Base-by-base conservation (phyloP, 2,888 invertebrate genomes). In the Tridacna crocea region DNA sequence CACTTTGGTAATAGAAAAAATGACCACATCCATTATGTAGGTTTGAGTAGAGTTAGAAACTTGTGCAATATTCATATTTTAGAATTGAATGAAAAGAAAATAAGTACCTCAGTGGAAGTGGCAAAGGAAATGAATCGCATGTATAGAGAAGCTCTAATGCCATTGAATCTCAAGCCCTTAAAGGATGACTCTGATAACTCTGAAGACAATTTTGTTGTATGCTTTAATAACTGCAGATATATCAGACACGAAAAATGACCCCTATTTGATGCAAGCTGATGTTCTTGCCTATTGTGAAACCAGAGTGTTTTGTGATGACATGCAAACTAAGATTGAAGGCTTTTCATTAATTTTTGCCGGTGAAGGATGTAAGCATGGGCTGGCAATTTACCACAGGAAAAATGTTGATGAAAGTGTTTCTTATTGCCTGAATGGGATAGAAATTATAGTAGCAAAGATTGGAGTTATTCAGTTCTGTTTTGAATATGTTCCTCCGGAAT, bases 261-360 rank as follows among this genome's bases (percentile, higher is more conserved):
- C 19, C 19, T 27, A 66, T 61, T 22, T 61, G n/a, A n/a, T 61
- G 22, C 22, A n/a, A 61, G 61, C 61, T 22, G 61, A 61, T 61
- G 61, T 66, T 66, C 27, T 46, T 36, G 24, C 27, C 46, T 66
- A 13, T 36, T 66, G 36, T 66, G 66, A 66, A 66, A 66, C 66
- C 8, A 27, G 66, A 66, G 24, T 66, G 17, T 22, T 27, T 46
- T 19, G 27, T 36, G 27, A 66, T 19, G 66, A 66, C 66, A 36
- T 36, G 19, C 27, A 27, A 27, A 46, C 24, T 66, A 36, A 66
- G 19, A 66, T 36, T 66, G 22, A 66, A 66, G 24, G 66, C 24
- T 36, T 66, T 22, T 46, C 19, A 19, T 66, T 36, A 66, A 66
- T 66, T 27, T n/a, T 27, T 26, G 27, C 66, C 10, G 46, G 66